Base-by-base conservation (phyloP, 2,888 invertebrate species). In the Orgyia antiqua region DNA sequence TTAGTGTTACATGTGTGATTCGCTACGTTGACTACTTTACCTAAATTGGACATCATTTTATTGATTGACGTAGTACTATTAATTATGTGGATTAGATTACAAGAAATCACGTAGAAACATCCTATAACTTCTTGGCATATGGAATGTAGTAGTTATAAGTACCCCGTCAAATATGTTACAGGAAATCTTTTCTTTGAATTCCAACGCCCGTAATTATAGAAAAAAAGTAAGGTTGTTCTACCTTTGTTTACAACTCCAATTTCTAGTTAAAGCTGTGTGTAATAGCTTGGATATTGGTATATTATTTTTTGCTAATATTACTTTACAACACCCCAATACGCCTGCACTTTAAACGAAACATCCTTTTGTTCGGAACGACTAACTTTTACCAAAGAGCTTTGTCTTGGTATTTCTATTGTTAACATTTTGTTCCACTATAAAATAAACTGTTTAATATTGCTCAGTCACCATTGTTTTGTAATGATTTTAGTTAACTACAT, bases 371-470 rank as follows among this genome's bases (percentile, higher is more conserved):
- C 49, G 46, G 52, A 52, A 59, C 64, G 58, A 45, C 63, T 52
- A 71, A 71, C 65, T 76, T 77, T 76, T 76, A 74, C 69, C 69
- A 69, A 70, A 68, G 67, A 59, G 59, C 70, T 64, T 78, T 78
- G 77, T 79, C 70, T 75, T 71, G 70, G 67, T 57, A 51, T 66
- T 67, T 70, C 72, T 67, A 66, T 75, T 75, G 73, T 79, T 62
- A 31, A 51, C 39, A 51, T 50, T 50, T 64, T 63, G 61, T 60
- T 63, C 57, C 53, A 65, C 58, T 67, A 64, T 74, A 70, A 75
- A 77, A 68, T 73, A 73, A 78, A 79, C 70, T 71, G 67, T 79
- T 74, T 60, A 63, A 70, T 66, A 72, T 61, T 66, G 62, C 68
- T 69, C 64, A 55, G 38, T 36, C 40, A 49, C 51, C 41, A 68